Conservation (phyloP, 1,140 invertebrate species). For the Ips nitidus region DNA sequence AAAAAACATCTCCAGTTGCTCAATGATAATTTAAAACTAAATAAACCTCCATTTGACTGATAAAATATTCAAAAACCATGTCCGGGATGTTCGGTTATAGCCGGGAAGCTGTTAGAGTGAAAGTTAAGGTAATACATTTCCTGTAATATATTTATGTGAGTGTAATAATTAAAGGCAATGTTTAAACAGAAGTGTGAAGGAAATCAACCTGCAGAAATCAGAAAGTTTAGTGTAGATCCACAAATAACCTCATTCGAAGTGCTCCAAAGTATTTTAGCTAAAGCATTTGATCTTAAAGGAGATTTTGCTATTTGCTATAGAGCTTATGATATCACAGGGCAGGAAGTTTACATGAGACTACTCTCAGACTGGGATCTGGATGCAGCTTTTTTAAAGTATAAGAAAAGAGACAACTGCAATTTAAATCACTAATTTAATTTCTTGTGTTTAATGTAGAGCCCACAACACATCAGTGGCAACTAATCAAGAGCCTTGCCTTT, state of each 20-base stretch:
- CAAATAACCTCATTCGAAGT: slow-evolving; percentile 95
- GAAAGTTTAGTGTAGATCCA: slow-evolving; percentile 94
- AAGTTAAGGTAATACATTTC: slow-evolving; percentile 73
- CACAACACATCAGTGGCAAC: slow-evolving; percentile 68
- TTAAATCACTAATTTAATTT: background rate
- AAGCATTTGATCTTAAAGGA: slow-evolving; percentile 92
- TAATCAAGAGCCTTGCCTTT: slow-evolving; percentile 82
- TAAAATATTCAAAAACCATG: slow-evolving; percentile 19
- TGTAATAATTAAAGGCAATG: slow-evolving; percentile 2
- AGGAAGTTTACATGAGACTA: slow-evolving; percentile 85
- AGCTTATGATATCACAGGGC: slow-evolving; percentile 83
- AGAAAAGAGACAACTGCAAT: background rate
- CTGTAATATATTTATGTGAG: background rate
- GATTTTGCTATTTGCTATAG: slow-evolving; percentile 91
- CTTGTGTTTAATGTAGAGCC: slow-evolving; percentile 52
- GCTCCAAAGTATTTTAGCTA: slow-evolving; percentile 85
- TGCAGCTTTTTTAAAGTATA: slow-evolving; percentile 86
- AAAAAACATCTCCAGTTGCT: too few relatives aligned
- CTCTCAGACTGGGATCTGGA: slow-evolving; percentile 96
- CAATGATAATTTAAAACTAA: too few relatives aligned
- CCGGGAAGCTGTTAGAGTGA: slow-evolving; percentile 79
- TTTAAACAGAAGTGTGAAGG: slow-evolving; percentile 76
- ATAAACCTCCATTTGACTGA: too few relatives aligned
- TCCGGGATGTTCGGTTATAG: slow-evolving; percentile 67
- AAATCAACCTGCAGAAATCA: slow-evolving; percentile 74